Conservation (phyloP, 2,888 invertebrate species). For the Cataglyphis livida region DNA sequence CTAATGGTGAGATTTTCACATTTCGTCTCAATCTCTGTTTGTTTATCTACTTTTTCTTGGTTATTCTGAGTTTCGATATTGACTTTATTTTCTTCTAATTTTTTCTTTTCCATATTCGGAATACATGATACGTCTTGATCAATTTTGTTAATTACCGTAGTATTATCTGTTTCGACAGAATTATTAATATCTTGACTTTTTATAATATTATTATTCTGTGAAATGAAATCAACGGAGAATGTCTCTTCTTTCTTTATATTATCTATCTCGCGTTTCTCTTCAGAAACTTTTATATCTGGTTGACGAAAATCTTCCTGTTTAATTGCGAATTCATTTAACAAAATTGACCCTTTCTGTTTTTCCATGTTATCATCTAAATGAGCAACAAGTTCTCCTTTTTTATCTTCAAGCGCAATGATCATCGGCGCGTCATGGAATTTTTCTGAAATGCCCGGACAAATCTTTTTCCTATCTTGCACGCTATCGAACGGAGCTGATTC, state of each 20-base stretch:
- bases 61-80: background rate
- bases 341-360: background rate
- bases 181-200: background rate
- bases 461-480: slow-evolving; percentile 80
- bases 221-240: background rate
- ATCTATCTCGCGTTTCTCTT: background rate
- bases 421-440: background rate
- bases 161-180: slow-evolving; percentile 1
- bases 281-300: background rate
- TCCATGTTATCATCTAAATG: background rate
- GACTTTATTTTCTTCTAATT: slow-evolving; percentile 41
- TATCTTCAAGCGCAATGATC: background rate
- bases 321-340: background rate
- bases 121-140: background rate
- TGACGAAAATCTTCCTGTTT: background rate
- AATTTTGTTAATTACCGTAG: background rate
- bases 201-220: slow-evolving; percentile 18
- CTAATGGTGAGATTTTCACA: background rate
- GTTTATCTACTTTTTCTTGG: background rate
- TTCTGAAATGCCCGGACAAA: slow-evolving; percentile 60
- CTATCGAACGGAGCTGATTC: slow-evolving; percentile 81
- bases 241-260: background rate
- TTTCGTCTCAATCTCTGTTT: background rate
- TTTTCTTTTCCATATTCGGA: background rate
- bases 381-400: background rate